These are phyloP conservation scores for Dendrophyllia cribrosa DNA, from an alignment of 64 coral and sea anemone genomes.

Conservation along the genomic window DNA sequence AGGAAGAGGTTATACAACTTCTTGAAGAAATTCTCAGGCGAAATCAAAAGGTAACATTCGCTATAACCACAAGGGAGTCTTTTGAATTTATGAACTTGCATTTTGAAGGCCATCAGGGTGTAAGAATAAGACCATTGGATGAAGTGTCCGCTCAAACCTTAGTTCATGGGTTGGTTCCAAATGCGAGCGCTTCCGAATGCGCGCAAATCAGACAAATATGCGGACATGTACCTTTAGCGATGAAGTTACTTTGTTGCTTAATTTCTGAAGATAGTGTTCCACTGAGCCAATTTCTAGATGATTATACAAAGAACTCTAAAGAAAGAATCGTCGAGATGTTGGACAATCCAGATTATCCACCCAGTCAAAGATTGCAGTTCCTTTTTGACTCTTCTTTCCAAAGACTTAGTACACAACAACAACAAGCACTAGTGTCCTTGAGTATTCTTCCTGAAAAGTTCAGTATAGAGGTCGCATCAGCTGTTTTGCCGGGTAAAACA, in stretches of 20 bases:
- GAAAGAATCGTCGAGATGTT: background rate
- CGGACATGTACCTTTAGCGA: no score
- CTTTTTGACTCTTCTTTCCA: constrained; percentile 40
- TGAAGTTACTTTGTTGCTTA: no score
- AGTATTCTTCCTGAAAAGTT: background rate
- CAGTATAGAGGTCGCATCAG: constrained; percentile 11
- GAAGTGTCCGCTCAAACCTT: background rate
- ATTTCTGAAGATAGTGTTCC: background rate
- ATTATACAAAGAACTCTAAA: background rate
- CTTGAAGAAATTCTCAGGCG: background rate
- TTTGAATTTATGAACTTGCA: background rate
- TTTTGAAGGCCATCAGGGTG: background rate
- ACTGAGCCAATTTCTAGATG: background rate
- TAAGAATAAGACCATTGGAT: background rate
- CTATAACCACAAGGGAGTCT: background rate
- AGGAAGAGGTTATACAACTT: background rate
- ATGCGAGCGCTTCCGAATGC: background rate
- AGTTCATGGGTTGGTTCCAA: background rate
- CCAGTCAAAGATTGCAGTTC: background rate
- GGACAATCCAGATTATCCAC: constrained; percentile 14
- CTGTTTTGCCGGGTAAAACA: background rate
- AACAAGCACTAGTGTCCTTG: constrained; percentile 22
- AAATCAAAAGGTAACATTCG: background rate
- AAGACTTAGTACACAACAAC: background rate
- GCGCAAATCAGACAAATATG: background rate